Base-by-base conservation (phyloP, 2,888 invertebrate species). In the Heliconius ethilla region DNA sequence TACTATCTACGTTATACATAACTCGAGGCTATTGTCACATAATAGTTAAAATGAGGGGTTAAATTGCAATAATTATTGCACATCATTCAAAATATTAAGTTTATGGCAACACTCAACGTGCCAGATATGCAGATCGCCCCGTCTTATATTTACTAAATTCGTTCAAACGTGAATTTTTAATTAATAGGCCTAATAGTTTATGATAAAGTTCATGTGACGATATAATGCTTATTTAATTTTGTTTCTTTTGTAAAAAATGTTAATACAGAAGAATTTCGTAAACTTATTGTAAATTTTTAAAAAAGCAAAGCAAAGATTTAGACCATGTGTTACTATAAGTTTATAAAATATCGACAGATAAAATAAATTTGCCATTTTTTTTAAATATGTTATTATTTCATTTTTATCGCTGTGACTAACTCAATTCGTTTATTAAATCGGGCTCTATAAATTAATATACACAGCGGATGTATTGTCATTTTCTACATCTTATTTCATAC, bases 141-240 rank as follows among this genome's bases (percentile, higher is more conserved):
- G 6, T 40, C 79, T 55, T 80, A 80, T 15, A 72, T 63, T 69
- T 80, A 80, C 75, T 80, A 80, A 80, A 80, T 80, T 80, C 80
- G 80, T 75, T 75, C 73, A 72, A 37, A 70, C 75, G 45, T 75
- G 77, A 55, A 70, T 51, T 69, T 67, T 76, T 40, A 66, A 73
- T 67, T 67, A 27, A 69, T 69, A 76, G 78, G 78, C 70, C 76
- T 2, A 63, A 74, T n/a, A 59, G 59, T 59, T 59, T n/a, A 10
- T 7, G 18, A 45, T 13, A 13, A 37, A 65, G 22, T 33, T n/a
- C 1, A 33, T 6, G 33, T 33, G 27, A 27, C 27, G 7, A 70
- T 40, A 29, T 51, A 25, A 22, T 11, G 45, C 25, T 25, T 51
- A 45, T 27, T 27, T 2, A 22, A 22, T 51, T 22, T 51, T 51